Conservation (phyloP, 2,888 invertebrate species). For the Andricus quercusramuli region DNA sequence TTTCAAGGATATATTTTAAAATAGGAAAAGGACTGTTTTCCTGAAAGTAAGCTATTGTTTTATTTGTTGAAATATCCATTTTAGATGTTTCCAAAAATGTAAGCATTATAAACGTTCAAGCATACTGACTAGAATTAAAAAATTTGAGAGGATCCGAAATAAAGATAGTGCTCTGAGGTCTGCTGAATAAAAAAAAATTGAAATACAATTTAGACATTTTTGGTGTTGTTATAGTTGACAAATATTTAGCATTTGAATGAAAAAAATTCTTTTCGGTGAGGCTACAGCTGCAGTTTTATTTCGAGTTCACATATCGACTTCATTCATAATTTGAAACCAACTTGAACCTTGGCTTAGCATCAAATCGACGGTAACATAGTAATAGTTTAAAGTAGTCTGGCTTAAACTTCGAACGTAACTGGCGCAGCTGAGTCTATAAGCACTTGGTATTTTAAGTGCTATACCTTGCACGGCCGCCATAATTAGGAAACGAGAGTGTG, state of each 20-base stretch:
- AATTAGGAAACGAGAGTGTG: constrained; percentile 34
- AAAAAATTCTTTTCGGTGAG: neutral
- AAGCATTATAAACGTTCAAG: no score
- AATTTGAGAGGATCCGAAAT: neutral
- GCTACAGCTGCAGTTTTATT: neutral
- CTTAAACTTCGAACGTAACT: constrained; percentile 20
- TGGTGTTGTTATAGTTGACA: neutral
- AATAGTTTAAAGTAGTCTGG: constrained; percentile 7
- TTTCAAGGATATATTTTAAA: neutral
- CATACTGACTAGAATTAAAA: no score
- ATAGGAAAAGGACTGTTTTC: neutral
- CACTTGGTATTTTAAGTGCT: constrained; percentile 28
- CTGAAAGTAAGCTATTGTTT: no score
- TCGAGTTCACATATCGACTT: constrained; percentile 3
- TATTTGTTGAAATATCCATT: no score
- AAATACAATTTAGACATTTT: neutral
- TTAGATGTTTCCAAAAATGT: no score
- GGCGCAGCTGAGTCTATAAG: constrained; percentile 25
- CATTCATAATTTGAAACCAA: constrained; percentile 37
- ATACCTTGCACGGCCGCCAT: constrained; percentile 32
- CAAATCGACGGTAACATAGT: constrained; percentile 36
- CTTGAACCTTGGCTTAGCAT: constrained; percentile 40
- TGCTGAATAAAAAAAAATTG: neutral
- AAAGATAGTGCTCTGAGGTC: neutral
- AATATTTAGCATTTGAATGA: neutral